phyloP scores from a whole-genome alignment of 2,888 invertebrate species.

The Polydesmus complanatus region DNA sequence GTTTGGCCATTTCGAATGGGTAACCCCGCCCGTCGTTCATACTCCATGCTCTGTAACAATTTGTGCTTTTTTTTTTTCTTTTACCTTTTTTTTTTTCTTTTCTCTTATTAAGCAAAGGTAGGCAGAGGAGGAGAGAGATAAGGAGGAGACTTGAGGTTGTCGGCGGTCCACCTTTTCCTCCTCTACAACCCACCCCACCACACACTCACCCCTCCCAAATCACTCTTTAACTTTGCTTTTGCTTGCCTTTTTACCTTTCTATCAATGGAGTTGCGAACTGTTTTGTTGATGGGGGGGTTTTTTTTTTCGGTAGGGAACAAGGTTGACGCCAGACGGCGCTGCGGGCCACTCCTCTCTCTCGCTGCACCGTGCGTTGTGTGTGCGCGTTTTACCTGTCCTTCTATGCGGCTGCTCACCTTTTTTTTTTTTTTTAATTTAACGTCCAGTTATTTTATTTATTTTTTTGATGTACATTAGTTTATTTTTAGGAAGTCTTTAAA shows the following conservation, averaged over 20 bases:
- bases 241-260: too few species aligned
- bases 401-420: too few species aligned
- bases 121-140: neutral
- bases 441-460: too few species aligned
- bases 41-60: neutral
- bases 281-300: neutral
- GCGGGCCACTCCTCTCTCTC: neutral
- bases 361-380: too few species aligned
- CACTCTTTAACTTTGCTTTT: neutral
- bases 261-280: neutral
- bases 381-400: too few species aligned
- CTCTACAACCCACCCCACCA: neutral
- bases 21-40: neutral
- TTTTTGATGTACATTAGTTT: too few species aligned
- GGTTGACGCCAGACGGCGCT: neutral
- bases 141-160: neutral
- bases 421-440: too few species aligned
- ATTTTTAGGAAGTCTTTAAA: too few species aligned
- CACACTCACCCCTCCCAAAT: neutral
- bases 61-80: too few species aligned
- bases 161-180: neutral
- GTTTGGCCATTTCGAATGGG: neutral
- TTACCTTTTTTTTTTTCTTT: neutral
- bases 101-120: neutral
- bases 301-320: neutral